Conservation (phyloP, 2,888 invertebrate genomes). For the Platycnemis pennipes region DNA sequence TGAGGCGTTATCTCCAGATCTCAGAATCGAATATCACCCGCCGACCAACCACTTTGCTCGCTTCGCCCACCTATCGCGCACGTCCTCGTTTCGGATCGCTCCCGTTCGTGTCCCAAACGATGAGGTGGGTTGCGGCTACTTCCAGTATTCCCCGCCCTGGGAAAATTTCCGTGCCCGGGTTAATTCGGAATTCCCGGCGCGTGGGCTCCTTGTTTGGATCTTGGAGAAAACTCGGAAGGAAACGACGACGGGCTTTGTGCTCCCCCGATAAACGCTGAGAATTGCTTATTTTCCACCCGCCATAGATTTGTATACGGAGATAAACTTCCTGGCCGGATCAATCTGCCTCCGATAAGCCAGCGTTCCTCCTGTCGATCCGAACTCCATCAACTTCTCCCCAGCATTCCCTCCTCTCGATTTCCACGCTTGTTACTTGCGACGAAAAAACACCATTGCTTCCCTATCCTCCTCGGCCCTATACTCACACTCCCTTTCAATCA, state of each 20-base stretch:
- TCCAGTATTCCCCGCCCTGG: neutral
- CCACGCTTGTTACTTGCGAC: neutral
- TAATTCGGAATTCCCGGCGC: neutral
- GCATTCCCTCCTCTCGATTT: neutral
- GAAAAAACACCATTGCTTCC: neutral
- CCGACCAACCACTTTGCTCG: neutral
- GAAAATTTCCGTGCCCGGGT: neutral
- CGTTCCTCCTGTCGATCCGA: neutral
- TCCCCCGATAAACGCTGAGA: neutral
- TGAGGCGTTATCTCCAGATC: constrained; percentile 21
- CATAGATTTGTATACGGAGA: neutral
- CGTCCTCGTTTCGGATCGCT: neutral
- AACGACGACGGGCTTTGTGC: neutral
- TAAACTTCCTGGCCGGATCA: neutral
- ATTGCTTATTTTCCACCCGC: neutral
- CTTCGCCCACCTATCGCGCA: neutral
- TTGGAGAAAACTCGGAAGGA: neutral
- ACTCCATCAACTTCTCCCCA: neutral
- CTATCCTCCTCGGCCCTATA: neutral
- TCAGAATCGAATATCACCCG: constrained; percentile 14
- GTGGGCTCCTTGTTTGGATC: neutral
- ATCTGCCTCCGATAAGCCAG: neutral
- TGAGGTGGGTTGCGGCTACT: neutral
- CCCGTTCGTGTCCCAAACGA: neutral
- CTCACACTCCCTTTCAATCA: neutral